Conservation (phyloP, 2,113 vertebrate species). For the Periophthalmus modestus region DNA sequence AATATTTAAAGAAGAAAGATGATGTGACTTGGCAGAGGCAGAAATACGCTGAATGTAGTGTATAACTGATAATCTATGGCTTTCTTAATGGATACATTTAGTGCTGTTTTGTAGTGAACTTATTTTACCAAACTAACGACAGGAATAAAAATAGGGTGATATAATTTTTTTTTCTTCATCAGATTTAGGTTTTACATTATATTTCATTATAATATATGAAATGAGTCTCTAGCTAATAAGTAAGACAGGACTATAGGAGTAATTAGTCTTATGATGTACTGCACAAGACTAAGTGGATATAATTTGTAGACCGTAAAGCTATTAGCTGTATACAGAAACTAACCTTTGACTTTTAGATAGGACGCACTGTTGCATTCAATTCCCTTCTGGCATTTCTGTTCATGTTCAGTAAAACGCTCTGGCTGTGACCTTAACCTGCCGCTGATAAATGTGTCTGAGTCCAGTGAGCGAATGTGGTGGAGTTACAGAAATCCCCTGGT, state of each 20-base stretch:
- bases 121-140: neutral
- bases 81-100: neutral
- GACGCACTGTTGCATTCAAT: slow-evolving; percentile 1
- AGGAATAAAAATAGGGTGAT: neutral
- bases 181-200: neutral
- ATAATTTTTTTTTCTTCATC: slow-evolving; percentile 2
- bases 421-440: slow-evolving; percentile 8
- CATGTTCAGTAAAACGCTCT: neutral
- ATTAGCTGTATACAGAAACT: neutral
- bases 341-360: slow-evolving; percentile 4
- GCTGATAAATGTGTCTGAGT: slow-evolving; percentile 5
- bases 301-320: neutral
- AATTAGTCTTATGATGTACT: neutral
- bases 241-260: neutral
- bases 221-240: neutral
- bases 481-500: slow-evolving; percentile 5
- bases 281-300: neutral
- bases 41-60: neutral
- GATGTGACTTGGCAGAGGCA: no score
- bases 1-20: neutral
- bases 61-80: neutral
- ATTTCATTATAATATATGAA: neutral
- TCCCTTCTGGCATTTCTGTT: slow-evolving; percentile 5
- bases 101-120: neutral
- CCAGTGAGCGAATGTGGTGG: neutral